Conservation (phyloP, 2,797 vertebrate species). For the Sebastes glaucus region DNA sequence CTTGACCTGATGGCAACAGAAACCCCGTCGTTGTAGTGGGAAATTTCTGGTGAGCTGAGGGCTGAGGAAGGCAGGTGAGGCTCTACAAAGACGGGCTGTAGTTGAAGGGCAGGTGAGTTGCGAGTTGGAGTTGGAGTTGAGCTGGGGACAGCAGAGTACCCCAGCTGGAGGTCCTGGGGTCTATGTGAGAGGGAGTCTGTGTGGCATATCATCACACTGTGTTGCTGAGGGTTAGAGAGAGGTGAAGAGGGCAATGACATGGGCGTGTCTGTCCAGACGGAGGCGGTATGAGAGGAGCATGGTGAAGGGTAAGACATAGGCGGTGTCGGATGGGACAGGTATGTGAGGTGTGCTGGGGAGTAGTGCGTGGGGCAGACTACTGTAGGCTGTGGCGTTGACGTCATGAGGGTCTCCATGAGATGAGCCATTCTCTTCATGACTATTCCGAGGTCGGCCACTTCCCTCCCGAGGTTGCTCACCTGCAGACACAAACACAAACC, state of each 20-base stretch:
- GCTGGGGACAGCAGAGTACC: constrained; percentile 13
- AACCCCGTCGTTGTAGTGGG: constrained; percentile 27
- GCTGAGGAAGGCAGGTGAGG: constrained; percentile 43
- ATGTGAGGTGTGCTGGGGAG: constrained; percentile 63
- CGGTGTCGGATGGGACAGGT: constrained; percentile 41
- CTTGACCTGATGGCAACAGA: constrained; percentile 45
- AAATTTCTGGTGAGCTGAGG: constrained; percentile 43
- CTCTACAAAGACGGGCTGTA: constrained; percentile 32
- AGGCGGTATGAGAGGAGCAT: constrained; percentile 49
- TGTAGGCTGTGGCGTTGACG: constrained; percentile 52
- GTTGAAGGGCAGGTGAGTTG: constrained; percentile 18
- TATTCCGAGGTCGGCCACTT: constrained; percentile 80
- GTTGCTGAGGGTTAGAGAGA: constrained; percentile 36
- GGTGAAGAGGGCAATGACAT: constrained; percentile 60
- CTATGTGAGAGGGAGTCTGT: constrained; percentile 41
- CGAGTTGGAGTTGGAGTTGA: constrained; percentile 30
- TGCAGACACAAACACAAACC: constrained; percentile 48
- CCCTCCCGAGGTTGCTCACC: constrained; percentile 79
- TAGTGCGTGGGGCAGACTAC: constrained; percentile 61
- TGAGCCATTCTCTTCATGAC: constrained; percentile 79
- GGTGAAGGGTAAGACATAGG: constrained; percentile 46
- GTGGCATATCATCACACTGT: constrained; percentile 24
- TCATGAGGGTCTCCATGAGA: constrained; percentile 79
- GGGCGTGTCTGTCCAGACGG: constrained; percentile 63
- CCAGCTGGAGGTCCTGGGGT: constrained; percentile 67